Evolutionary conservation across 37 sponge, comb jelly and placozoan genomes (phyloP).

Genomic region (Tethya wilhelma): DNA sequence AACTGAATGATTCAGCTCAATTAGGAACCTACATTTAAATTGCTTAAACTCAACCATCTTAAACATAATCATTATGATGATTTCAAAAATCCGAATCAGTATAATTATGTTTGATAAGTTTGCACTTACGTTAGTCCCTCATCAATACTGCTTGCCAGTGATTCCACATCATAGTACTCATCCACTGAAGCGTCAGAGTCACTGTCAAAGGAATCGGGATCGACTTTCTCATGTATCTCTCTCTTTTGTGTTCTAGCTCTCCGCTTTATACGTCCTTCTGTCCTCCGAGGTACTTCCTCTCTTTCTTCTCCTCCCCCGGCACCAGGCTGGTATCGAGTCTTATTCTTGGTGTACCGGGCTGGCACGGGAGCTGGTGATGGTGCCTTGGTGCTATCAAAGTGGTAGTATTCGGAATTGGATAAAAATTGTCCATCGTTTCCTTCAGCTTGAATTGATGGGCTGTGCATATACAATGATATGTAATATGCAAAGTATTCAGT

Average conservation of each 20-base stretch:
- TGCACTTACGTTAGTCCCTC: slow-evolving; percentile 67
- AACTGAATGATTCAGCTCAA: neutral
- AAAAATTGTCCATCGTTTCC: neutral
- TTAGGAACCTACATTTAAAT: neutral
- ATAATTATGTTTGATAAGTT: neutral
- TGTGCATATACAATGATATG: too few species aligned
- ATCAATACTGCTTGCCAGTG: slow-evolving; percentile 40
- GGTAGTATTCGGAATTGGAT: neutral
- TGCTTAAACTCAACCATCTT: neutral
- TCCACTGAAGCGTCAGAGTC: slow-evolving; percentile 32
- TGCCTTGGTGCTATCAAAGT: too few species aligned
- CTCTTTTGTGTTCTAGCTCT: neutral
- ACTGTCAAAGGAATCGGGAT: neutral
- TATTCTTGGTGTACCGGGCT: neutral
- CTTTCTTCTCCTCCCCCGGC: neutral
- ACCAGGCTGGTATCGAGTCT: neutral
- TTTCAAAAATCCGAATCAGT: neutral
- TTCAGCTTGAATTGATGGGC: neutral
- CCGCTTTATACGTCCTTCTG: too few species aligned
- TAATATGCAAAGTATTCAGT: too few species aligned
- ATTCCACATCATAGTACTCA: slow-evolving; percentile 61
- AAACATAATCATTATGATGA: neutral
- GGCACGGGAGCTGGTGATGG: too few species aligned
- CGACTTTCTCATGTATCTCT: slow-evolving; percentile 20
- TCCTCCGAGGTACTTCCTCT: neutral